phyloP scores from a whole-genome alignment of 2,113 vertebrate genomes.

The Elephas maximus region DNA sequence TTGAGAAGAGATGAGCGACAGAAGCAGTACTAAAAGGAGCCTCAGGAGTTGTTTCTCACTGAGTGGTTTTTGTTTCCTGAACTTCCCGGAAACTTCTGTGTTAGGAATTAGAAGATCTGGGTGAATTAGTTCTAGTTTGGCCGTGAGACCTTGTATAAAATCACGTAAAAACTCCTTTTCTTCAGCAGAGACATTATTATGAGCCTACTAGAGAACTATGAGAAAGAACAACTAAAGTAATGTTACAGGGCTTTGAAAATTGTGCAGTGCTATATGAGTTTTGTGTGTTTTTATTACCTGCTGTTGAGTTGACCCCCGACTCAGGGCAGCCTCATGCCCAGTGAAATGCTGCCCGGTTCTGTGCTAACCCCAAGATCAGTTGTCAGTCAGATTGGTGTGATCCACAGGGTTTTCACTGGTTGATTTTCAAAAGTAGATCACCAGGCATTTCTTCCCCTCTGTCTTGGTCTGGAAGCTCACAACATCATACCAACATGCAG shows the following conservation, averaged over 20 bases:
- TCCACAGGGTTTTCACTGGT: too few relatives aligned
- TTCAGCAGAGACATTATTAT: background rate
- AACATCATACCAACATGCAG: too few relatives aligned
- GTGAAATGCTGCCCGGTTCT: too few relatives aligned
- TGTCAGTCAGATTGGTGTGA: too few relatives aligned
- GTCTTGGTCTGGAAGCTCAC: too few relatives aligned
- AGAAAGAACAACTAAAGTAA: slow-evolving; percentile 46
- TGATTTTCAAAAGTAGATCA: too few relatives aligned
- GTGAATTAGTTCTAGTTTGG: slow-evolving; percentile 14
- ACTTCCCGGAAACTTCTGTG: slow-evolving; percentile 53
- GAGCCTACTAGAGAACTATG: slow-evolving; percentile 23
- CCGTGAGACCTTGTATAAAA: slow-evolving; percentile 18
- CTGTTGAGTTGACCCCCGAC: too few relatives aligned
- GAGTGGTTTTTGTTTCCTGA: slow-evolving; percentile 42
- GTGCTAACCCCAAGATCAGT: too few relatives aligned
- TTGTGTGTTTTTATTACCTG: background rate
- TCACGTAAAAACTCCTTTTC: background rate
- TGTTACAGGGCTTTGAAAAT: slow-evolving; percentile 9
- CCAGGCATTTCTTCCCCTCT: too few relatives aligned
- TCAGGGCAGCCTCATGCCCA: too few relatives aligned
- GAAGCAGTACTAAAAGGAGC: background rate
- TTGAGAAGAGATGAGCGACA: slow-evolving; percentile 29
- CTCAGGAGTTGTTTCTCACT: slow-evolving; percentile 16
- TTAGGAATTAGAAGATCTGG: slow-evolving; percentile 49
- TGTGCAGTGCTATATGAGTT: slow-evolving; percentile 19